Evolutionary conservation across 2,888 invertebrate genomes (phyloP).

Genomic region (Iselma pallidipennis): DNA sequence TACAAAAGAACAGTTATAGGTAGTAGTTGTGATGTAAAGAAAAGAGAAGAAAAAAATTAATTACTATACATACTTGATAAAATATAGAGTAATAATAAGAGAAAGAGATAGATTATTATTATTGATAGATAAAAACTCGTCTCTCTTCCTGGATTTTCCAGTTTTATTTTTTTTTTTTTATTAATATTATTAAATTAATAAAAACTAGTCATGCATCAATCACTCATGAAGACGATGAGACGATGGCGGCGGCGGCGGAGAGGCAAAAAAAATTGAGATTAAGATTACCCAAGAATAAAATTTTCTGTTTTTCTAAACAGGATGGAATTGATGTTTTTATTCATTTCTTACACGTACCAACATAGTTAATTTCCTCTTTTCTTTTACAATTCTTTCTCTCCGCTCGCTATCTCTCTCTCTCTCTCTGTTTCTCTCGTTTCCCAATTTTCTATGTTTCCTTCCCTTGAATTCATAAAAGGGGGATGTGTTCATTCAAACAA

Average conservation of each 20-base stretch:
- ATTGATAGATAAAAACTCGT: no score
- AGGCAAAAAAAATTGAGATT: neutral
- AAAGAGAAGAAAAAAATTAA: no score
- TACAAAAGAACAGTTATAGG: no score
- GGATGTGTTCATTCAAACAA: neutral
- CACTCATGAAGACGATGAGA: neutral
- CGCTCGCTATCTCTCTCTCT: no score
- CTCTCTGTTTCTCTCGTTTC: no score
- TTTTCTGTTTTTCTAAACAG: no score
- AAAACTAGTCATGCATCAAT: neutral
- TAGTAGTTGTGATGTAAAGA: no score
- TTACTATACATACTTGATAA: no score
- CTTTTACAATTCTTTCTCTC: neutral
- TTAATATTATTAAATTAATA: neutral
- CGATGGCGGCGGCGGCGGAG: neutral
- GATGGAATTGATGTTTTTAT: slow-evolving; percentile 14
- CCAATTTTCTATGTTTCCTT: neutral
- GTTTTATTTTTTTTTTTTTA: neutral
- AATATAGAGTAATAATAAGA: no score
- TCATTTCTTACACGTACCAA: slow-evolving; percentile 41
- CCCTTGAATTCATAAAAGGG: neutral
- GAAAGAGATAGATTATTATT: no score
- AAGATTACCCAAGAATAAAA: neutral
- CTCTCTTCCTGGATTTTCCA: neutral
- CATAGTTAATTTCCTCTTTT: slow-evolving; percentile 44